A percentile compares a stretch with the other conserved stretches of the same genome.
These are phyloP conservation scores for Nothocercus julius DNA, from an alignment of 2,113 vertebrate species.

Conservation along the genomic window DNA sequence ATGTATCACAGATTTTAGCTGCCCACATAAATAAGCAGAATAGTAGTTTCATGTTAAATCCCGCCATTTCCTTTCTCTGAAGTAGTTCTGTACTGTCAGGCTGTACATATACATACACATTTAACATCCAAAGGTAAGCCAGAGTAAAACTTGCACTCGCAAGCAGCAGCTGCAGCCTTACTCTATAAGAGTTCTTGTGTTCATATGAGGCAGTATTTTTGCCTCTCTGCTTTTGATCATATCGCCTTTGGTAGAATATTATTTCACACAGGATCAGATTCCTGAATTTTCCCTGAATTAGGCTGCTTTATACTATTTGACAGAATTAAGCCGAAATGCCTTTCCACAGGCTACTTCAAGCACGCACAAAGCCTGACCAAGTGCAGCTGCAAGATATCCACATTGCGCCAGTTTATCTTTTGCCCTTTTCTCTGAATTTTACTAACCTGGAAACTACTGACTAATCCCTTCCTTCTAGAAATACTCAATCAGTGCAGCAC, in stretches of 20 bases:
- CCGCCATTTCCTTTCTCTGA: neutral
- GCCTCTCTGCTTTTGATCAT: rapidly evolving
- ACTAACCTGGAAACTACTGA: neutral
- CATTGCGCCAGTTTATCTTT: neutral
- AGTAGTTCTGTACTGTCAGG: neutral
- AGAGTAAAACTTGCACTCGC: neutral
- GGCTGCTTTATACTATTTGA: neutral
- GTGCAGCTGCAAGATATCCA: neutral
- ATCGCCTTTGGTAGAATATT: neutral
- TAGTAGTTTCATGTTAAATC: neutral
- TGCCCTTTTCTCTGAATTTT: neutral
- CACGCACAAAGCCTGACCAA: neutral
- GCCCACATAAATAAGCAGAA: neutral
- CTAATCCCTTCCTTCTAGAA: neutral
- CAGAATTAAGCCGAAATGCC: neutral
- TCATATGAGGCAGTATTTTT: neutral
- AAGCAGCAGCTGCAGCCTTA: neutral
- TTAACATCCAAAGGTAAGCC: neutral
- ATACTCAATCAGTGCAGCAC: neutral
- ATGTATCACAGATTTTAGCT: neutral
- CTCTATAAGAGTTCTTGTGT: neutral
- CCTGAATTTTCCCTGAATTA: neutral
- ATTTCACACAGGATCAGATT: neutral
- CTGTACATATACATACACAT: neutral
- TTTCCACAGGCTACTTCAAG: neutral